Percentiles rank a stretch among this genome's conserved stretches.
phyloP scores from a whole-genome alignment of 2,113 vertebrate species.

The Sinocyclocheilus maitianheensis region DNA sequence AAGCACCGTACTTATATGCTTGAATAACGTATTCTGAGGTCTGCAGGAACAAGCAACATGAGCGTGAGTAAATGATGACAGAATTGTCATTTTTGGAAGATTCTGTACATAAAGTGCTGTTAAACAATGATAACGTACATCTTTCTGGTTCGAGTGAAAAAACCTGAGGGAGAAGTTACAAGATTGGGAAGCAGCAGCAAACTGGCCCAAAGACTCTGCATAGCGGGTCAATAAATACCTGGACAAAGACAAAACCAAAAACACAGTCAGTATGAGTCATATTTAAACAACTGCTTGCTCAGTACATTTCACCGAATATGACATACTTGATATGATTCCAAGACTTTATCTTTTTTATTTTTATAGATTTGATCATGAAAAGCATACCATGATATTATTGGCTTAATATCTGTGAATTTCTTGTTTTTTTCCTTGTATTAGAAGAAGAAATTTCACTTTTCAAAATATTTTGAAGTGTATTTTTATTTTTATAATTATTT shows the following conservation, averaged over 20 bases:
- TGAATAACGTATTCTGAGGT: slow-evolving; percentile 99
- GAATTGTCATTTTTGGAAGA: not conserved
- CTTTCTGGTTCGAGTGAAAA: slow-evolving; percentile 99
- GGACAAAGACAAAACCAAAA: slow-evolving; percentile 55
- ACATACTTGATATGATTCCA: no score
- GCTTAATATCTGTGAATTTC: no score
- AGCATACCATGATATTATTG: no score
- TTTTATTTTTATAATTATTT: no score
- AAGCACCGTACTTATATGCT: slow-evolving; percentile 98
- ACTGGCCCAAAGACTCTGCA: slow-evolving; percentile 90
- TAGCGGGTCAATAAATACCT: slow-evolving; percentile 95
- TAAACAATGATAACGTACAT: slow-evolving; percentile 82
- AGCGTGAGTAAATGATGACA: not conserved
- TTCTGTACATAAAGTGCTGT: not conserved
- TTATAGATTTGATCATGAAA: no score
- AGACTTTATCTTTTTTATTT: no score
- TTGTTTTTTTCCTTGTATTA: no score
- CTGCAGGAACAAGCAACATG: slow-evolving; percentile 64
- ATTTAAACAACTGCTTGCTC: no score
- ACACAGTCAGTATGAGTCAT: not conserved
- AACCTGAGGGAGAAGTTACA: slow-evolving; percentile 99
- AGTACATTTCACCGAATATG: no score
- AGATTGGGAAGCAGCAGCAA: slow-evolving; percentile 93
- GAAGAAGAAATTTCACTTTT: no score
- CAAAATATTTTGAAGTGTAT: no score